These are phyloP conservation scores for Champsocephalus gunnari DNA, from an alignment of 2,797 vertebrate genomes.

Conservation along the genomic window DNA sequence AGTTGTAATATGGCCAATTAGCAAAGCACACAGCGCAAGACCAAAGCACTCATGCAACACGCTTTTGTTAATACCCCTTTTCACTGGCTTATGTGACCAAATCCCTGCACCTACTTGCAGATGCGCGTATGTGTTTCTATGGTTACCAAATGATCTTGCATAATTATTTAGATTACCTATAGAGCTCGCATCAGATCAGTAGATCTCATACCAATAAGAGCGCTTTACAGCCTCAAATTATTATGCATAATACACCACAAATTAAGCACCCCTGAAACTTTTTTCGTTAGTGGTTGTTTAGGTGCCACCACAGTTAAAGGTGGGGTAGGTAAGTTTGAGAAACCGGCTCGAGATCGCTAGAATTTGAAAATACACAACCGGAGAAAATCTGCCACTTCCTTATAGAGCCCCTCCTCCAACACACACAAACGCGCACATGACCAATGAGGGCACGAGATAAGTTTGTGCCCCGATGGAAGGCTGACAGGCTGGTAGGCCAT, in stretches of 20 bases:
- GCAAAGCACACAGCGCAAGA: not conserved
- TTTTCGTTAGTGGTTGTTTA: not conserved
- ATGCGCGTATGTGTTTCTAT: conserved; percentile 1
- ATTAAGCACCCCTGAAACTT: not conserved
- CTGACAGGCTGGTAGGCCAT: too few relatives aligned
- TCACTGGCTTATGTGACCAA: not conserved
- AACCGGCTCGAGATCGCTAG: too few relatives aligned
- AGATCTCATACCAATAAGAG: not conserved
- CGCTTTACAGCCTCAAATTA: not conserved
- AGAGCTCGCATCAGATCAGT: conserved; percentile 3
- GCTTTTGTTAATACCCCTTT: not conserved
- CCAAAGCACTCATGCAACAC: not conserved
- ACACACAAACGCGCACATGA: too few relatives aligned
- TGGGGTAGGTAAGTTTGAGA: too few relatives aligned
- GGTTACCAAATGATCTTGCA: conserved; percentile 14
- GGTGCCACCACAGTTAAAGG: not conserved
- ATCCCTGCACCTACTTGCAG: not conserved
- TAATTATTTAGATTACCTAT: not conserved
- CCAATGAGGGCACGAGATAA: too few relatives aligned
- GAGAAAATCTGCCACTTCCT: too few relatives aligned
- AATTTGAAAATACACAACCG: too few relatives aligned
- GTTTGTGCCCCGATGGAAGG: too few relatives aligned
- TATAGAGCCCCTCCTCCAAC: too few relatives aligned
- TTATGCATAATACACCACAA: not conserved
- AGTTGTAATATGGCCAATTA: not conserved